phyloP scores from a whole-genome alignment of 2,797 vertebrate species.

The Brachyrhaphis roseni region DNA sequence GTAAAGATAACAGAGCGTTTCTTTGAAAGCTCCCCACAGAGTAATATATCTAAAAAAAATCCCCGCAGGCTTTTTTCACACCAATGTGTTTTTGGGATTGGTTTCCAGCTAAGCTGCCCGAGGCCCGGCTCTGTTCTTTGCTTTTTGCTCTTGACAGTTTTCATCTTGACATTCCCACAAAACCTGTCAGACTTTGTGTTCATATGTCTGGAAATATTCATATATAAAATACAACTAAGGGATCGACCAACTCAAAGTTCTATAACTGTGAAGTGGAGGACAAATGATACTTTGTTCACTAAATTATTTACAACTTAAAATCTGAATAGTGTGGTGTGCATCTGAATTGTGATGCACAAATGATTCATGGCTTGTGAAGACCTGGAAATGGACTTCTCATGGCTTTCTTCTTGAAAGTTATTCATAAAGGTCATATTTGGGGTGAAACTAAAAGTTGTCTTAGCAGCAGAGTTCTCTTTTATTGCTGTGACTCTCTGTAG shows the following conservation, averaged over 20 bases:
- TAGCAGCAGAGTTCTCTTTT: not conserved
- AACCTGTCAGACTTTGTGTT: not conserved
- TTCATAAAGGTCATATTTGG: not conserved
- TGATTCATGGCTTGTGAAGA: not conserved
- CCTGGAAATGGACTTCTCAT: not conserved
- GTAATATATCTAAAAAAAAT: not conserved
- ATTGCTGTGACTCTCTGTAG: not conserved
- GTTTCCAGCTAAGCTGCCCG: not conserved
- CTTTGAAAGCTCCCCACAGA: not conserved
- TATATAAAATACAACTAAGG: not conserved
- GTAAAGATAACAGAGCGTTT: no score
- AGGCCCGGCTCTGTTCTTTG: not conserved
- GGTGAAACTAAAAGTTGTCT: not conserved
- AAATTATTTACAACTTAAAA: not conserved
- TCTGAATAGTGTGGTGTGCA: not conserved
- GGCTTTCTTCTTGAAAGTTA: not conserved
- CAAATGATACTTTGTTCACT: not conserved
- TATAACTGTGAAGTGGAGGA: not conserved
- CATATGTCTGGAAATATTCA: not conserved
- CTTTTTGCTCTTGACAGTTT: not conserved
- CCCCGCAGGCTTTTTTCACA: slow-evolving; percentile 3
- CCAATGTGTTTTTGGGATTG: not conserved
- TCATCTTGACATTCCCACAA: not conserved
- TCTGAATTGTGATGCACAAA: not conserved
- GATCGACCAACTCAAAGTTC: not conserved